phyloP scores from a whole-genome alignment of 2,888 invertebrate genomes.

The Thelaira solivaga region DNA sequence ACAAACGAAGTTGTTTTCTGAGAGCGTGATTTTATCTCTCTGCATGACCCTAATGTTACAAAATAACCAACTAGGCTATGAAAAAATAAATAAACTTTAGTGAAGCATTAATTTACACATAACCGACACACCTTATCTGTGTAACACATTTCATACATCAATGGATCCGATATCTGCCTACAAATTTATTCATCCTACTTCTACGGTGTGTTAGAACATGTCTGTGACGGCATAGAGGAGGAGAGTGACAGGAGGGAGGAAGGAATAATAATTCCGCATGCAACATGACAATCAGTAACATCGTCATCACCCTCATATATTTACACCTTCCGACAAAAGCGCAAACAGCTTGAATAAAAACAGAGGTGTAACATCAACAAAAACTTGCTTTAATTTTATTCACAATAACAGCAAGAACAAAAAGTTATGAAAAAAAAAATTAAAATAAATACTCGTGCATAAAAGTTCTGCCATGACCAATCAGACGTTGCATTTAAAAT shows the following conservation, averaged over 20 bases:
- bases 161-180: slow-evolving; percentile 55
- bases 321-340: slow-evolving; percentile 51
- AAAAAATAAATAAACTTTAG: neutral
- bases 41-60: neutral
- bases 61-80: neutral
- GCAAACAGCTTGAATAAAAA: slow-evolving; percentile 15
- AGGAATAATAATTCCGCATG: too few species aligned
- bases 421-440: slow-evolving; percentile 32
- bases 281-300: slow-evolving; percentile 6
- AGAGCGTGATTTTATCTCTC: too few species aligned
- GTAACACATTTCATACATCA: slow-evolving; percentile 55
- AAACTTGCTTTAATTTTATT: slow-evolving; percentile 25
- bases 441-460: slow-evolving; percentile 38
- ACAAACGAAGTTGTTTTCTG: too few species aligned
- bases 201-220: slow-evolving; percentile 27
- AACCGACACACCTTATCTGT: slow-evolving; percentile 54
- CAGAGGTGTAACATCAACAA: neutral
- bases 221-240: neutral
- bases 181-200: slow-evolving; percentile 41
- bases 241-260: too few species aligned
- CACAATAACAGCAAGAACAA: slow-evolving; percentile 30
- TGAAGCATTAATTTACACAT: slow-evolving; percentile 19
- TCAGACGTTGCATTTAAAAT: slow-evolving; percentile 30
- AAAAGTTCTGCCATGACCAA: slow-evolving; percentile 55
- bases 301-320: slow-evolving; percentile 36